phyloP scores from a whole-genome alignment of 2,797 vertebrate species.

The Naso thynnoides region DNA sequence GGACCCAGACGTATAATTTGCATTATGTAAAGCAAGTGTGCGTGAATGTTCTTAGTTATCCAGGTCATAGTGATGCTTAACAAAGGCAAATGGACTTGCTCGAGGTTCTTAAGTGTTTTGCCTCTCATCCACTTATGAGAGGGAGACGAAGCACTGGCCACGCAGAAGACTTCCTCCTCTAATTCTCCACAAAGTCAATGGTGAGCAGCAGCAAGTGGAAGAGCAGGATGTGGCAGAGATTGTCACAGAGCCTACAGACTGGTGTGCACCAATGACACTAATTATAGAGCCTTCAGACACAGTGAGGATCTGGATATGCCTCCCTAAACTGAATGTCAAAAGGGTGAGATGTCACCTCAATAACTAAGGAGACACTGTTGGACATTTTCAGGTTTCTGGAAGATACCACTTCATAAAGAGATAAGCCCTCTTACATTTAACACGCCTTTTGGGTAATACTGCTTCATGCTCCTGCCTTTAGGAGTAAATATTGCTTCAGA shows the following conservation, averaged over 20 bases:
- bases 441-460: neutral
- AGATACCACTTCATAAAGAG: neutral
- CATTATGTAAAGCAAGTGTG: too few species aligned
- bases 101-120: too few species aligned
- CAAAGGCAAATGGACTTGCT: too few species aligned
- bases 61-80: too few species aligned
- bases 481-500: neutral
- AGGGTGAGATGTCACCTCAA: slow-evolving; percentile 5
- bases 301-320: neutral
- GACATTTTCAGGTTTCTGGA: neutral
- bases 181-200: slow-evolving; percentile 7
- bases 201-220: too few species aligned
- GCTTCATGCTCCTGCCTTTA: neutral
- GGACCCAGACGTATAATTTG: too few species aligned
- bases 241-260: neutral
- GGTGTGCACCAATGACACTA: neutral
- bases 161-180: neutral
- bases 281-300: slow-evolving; percentile 1
- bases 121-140: too few species aligned
- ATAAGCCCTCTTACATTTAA: neutral
- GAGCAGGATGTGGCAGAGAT: neutral
- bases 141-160: neutral
- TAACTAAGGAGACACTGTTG: slow-evolving; percentile 1
- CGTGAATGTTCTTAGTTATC: too few species aligned
- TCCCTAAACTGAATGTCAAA: slow-evolving; percentile 3